Conservation (phyloP, 2,113 vertebrate species). For the Ceratotherium simum region DNA sequence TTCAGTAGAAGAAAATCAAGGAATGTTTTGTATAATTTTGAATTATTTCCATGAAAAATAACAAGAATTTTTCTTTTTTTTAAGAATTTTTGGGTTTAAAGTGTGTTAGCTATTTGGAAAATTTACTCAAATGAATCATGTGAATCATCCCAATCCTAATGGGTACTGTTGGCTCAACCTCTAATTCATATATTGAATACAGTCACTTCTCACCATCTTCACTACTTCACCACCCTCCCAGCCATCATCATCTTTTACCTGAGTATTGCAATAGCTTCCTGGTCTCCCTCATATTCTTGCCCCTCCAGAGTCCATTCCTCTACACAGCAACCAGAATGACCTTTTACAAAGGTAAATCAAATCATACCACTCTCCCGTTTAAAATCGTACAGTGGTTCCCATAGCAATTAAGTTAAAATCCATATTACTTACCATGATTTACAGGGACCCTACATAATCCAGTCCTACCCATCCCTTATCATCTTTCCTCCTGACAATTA, state of each 20-base stretch:
- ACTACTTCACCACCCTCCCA: not conserved
- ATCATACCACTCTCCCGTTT: slow-evolving; percentile 62
- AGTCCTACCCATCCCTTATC: not conserved
- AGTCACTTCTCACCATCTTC: not conserved
- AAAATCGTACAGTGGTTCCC: slow-evolving; percentile 77
- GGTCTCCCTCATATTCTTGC: not conserved
- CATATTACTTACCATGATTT: slow-evolving; percentile 54
- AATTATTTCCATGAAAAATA: slow-evolving; percentile 50
- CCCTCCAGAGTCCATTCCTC: slow-evolving; percentile 25
- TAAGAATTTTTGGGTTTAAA: slow-evolving; percentile 39
- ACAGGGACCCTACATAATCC: slow-evolving; percentile 39
- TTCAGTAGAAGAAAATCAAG: slow-evolving; percentile 45
- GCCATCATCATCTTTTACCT: not conserved
- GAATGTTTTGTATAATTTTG: slow-evolving; percentile 55
- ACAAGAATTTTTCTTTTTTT: not conserved
- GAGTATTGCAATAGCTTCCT: not conserved
- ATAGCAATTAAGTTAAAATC: slow-evolving; percentile 77
- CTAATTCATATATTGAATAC: not conserved
- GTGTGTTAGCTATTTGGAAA: slow-evolving; percentile 15
- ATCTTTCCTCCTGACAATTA: not conserved
- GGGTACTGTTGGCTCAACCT: not conserved
- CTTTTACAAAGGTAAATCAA: slow-evolving; percentile 80
- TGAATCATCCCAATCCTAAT: not conserved
- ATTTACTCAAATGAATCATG: not conserved
- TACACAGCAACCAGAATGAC: slow-evolving; percentile 66